Evolutionary conservation across 2,797 vertebrate species (phyloP).

Genomic region (Sitta carolinensis): DNA sequence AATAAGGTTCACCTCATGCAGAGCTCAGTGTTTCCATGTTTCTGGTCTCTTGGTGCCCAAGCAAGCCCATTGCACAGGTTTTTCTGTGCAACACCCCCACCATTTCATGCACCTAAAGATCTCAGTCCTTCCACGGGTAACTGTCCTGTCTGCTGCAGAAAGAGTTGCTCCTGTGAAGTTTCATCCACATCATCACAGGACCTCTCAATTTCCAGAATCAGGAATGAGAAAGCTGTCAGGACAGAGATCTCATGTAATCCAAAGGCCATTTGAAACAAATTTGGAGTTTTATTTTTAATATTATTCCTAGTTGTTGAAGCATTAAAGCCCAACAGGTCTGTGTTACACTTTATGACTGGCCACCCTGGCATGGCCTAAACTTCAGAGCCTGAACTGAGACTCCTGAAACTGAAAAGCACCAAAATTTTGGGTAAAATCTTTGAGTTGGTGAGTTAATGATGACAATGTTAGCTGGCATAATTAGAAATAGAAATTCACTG

Average conservation of each 20-base stretch:
- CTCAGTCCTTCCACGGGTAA: neutral
- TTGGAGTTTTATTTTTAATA: neutral
- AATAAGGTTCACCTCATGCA: neutral
- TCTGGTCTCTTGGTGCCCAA: neutral
- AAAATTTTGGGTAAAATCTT: neutral
- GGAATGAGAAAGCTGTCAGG: neutral
- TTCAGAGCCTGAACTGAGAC: neutral
- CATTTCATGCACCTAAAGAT: neutral
- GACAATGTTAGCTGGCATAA: neutral
- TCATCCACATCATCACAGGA: neutral
- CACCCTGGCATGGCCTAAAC: neutral
- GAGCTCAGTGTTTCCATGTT: neutral
- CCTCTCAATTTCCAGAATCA: neutral
- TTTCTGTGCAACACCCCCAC: neutral
- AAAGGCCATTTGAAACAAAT: neutral
- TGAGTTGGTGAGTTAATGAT: neutral
- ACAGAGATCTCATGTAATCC: neutral
- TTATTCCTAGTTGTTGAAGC: neutral
- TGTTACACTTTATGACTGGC: rapidly evolving
- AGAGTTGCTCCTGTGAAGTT: neutral
- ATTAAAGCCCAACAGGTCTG: neutral
- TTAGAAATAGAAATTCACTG: neutral
- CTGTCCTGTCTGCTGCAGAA: neutral
- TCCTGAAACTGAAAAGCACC: neutral
- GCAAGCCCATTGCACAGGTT: neutral